Conservation (phyloP, 1,140 invertebrate species). For the Fopius arisanus region DNA sequence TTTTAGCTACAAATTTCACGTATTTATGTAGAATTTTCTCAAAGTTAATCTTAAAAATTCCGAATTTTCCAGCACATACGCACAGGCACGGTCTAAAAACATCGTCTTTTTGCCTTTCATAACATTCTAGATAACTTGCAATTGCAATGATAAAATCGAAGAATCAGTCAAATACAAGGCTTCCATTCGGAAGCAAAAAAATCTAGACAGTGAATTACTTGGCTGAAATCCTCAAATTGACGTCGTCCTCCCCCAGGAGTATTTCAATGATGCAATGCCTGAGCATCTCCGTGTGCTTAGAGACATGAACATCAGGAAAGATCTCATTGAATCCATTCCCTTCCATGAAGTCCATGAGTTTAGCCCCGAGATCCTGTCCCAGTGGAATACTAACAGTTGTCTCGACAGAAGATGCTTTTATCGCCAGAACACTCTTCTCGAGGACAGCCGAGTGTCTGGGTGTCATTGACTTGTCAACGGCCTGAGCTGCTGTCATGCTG, state of each 20-base stretch:
- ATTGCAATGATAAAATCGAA: no score
- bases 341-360: conserved; percentile 41
- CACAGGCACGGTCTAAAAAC: no score
- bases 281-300: conserved; percentile 37
- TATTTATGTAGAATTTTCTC: no score
- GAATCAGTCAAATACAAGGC: no score
- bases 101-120: no score
- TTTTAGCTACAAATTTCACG: no score
- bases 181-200: no score
- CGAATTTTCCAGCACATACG: no score
- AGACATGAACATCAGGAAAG: conserved; percentile 35
- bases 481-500: conserved; percentile 36
- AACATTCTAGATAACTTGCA: no score
- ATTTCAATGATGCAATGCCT: conserved; percentile 50
- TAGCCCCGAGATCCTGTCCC: conserved; percentile 8
- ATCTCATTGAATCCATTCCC: conserved; percentile 43
- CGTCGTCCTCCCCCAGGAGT: conserved; percentile 25
- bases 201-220: conserved; percentile 40
- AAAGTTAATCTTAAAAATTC: no score
- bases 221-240: conserved; percentile 42
- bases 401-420: conserved; percentile 49
- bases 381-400: conserved; percentile 38
- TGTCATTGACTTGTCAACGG: conserved; percentile 37
- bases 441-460: conserved; percentile 32
- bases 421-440: conserved; percentile 39